These are phyloP conservation scores for Anoplophora glabripennis DNA, from an alignment of 1,140 invertebrate species.

Conservation along the genomic window DNA sequence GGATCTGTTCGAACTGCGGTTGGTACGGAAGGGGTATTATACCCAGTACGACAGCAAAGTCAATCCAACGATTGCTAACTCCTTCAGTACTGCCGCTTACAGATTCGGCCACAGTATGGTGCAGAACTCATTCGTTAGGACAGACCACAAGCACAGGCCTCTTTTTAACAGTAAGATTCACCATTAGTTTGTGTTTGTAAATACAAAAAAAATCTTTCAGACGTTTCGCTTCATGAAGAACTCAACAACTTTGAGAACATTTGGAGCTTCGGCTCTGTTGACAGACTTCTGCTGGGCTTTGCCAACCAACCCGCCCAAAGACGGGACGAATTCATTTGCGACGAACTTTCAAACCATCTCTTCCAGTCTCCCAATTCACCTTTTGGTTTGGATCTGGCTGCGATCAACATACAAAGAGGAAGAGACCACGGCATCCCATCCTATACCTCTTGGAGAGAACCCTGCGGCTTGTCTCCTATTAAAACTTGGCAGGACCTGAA, in stretches of 20 bases:
- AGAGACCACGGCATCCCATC: conserved; percentile 57
- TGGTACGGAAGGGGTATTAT: conserved; percentile 63
- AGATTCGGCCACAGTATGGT: conserved; percentile 94
- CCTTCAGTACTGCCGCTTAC: conserved; percentile 93
- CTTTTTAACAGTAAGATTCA: conserved; percentile 69
- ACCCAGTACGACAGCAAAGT: conserved; percentile 74
- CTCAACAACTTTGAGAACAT: conserved; percentile 95
- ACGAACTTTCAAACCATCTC: conserved; percentile 90
- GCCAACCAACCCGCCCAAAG: conserved; percentile 87
- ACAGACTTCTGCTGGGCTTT: conserved; percentile 84
- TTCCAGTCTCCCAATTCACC: conserved; percentile 85
- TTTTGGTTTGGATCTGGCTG: conserved; percentile 80
- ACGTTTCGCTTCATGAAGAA: conserved; percentile 76
- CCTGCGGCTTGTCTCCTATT: conserved; percentile 73
- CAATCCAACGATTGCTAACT: conserved; percentile 85
- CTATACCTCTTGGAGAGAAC: conserved; percentile 79
- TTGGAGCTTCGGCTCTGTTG: conserved; percentile 72
- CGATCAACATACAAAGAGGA: conserved; percentile 77
- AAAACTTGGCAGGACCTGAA: conserved; percentile 74
- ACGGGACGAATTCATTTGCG: conserved; percentile 93
- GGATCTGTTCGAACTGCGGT: conserved; percentile 66
- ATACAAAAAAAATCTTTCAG: conserved; percentile 69
- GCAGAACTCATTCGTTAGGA: conserved; percentile 69
- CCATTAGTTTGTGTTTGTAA: conserved; percentile 57
- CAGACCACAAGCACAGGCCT: conserved; percentile 61